Evolutionary conservation across 1,140 invertebrate genomes (phyloP), one percentile per base, ranked within the genome.

Genomic region (Aphelinus certus): DNA sequence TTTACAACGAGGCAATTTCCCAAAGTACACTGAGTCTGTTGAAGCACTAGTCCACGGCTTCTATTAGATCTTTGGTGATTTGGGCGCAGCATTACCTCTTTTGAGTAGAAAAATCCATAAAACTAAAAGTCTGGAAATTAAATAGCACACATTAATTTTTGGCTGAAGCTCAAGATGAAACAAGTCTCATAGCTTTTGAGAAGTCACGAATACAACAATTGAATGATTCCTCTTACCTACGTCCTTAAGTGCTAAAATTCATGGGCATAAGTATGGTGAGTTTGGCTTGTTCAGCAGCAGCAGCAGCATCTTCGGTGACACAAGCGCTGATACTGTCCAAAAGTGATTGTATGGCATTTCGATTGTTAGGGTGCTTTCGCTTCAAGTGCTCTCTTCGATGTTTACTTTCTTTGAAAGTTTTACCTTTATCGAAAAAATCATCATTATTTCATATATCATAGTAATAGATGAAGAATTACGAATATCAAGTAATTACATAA

Each of bases 231-330:
- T 26, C 26, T 26, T 71, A 75, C 73, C 73, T 71, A 60, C 3
- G 26, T 68, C 64, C 48, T 83, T 85, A 87, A 57, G 81, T 79
- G 61, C 82, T 83, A 74, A 87, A 88, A 72, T 88, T 85, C 76
- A 87, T 83, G 55, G 87, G 87, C 85, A 88, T 86, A 46, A 87
- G 68, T n/a, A 88, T 82, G 4, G 86, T 86, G 9, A 87, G 83
- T 77, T 88, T 88, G 2, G 84, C 66, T 48, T 86, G 83, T 46
- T 76, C 70, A 65, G 62, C 68, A 45, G 81, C 81, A 9, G 74
- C 73, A 1, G 81, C 75, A 2, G 83, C 47, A 60, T 86, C 86
- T 10, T 86, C 85, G 7, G 81, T 78, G 3, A 82, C 80, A 66
- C 83, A 87, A 4, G 84, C 82, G 6, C 81, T 84, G 10, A 87